Conservation (phyloP, 1,140 invertebrate species). For the Drusus annulatus region DNA sequence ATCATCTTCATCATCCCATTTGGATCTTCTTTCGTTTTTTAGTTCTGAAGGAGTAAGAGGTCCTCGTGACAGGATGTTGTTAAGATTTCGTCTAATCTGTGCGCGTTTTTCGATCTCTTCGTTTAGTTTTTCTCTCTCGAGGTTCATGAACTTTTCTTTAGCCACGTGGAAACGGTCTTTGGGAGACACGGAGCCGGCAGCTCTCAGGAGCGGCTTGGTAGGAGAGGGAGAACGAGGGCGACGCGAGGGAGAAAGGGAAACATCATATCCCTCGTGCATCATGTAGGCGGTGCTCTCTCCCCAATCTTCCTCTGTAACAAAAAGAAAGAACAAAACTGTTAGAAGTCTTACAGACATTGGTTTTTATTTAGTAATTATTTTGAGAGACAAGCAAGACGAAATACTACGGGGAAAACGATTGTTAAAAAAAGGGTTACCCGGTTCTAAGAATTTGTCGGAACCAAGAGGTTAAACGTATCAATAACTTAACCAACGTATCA, state of each 20-base stretch:
- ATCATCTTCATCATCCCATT: constrained; percentile 50
- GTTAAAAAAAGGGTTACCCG: too few relatives aligned
- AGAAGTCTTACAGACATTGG: not conserved
- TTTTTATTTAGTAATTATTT: too few relatives aligned
- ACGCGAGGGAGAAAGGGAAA: constrained; percentile 64
- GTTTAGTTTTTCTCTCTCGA: constrained; percentile 80
- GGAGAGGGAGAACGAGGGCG: constrained; percentile 54
- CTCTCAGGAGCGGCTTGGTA: constrained; percentile 55
- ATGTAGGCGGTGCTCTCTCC: constrained; percentile 70
- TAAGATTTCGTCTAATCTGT: constrained; percentile 68
- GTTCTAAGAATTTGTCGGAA: too few relatives aligned
- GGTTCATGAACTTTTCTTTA: constrained; percentile 85
- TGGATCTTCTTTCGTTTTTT: constrained; percentile 45
- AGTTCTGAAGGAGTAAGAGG: constrained; percentile 61
- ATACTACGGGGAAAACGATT: too few relatives aligned
- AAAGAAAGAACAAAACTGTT: constrained; percentile 48
- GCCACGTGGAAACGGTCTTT: constrained; percentile 86
- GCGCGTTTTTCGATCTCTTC: constrained; percentile 70
- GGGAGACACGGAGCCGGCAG: constrained; percentile 70
- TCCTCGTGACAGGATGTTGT: constrained; percentile 64
- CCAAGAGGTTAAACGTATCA: too few relatives aligned
- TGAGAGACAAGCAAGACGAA: too few relatives aligned
- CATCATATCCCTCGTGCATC: constrained; percentile 70
- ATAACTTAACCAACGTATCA: too few relatives aligned
- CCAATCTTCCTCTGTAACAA: constrained; percentile 71